Percentiles rank a stretch among this genome's conserved stretches.
Evolutionary conservation across 35 echinoderm and acorn worm genomes (phyloP).

Genomic region (Apostichopus parvimensis): DNA sequence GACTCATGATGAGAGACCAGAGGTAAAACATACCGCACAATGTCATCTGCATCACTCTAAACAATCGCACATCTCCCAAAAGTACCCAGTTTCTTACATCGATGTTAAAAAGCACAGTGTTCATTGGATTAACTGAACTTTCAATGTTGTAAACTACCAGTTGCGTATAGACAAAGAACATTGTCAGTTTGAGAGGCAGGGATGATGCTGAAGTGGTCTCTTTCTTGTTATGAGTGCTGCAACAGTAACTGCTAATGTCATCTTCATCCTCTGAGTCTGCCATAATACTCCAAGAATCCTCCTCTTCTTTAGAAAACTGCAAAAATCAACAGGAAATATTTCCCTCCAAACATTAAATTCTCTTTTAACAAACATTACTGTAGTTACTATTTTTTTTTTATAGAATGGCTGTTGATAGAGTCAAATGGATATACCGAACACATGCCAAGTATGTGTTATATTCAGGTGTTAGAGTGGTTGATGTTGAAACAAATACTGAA

Average conservation of each 20-base stretch:
- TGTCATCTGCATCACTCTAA: constrained; percentile 23
- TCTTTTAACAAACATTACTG: too few relatives aligned
- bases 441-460: too few relatives aligned
- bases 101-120: neutral
- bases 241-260: neutral
- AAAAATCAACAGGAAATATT: neutral
- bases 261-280: constrained; percentile 43
- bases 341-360: too few relatives aligned
- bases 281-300: constrained; percentile 3
- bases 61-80: neutral
- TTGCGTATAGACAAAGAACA: constrained; percentile 95
- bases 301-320: neutral
- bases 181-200: constrained; percentile 67
- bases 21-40: constrained; percentile 10
- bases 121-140: constrained; percentile 1
- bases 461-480: too few relatives aligned
- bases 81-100: neutral
- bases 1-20: neutral
- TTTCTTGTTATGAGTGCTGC: neutral
- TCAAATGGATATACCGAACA: too few relatives aligned
- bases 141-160: constrained; percentile 82
- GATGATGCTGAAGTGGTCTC: neutral
- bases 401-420: too few relatives aligned
- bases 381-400: too few relatives aligned
- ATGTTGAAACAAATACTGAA: too few relatives aligned